These are phyloP conservation scores for Leptinotarsa juncta DNA, from an alignment of 2,888 invertebrate genomes.

Conservation along the genomic window DNA sequence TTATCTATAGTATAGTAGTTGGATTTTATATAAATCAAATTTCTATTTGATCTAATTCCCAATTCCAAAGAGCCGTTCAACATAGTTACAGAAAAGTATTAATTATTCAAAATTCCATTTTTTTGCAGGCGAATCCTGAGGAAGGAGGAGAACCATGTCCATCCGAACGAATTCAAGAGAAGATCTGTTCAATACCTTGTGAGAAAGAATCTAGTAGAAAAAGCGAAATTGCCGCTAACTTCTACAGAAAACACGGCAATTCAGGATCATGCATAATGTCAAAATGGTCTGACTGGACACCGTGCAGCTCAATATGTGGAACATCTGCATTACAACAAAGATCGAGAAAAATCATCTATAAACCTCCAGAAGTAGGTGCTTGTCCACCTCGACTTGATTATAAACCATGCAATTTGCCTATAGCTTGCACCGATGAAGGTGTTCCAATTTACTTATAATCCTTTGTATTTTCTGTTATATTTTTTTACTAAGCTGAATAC, in stretches of 20 bases:
- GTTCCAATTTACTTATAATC: slow-evolving; percentile 28
- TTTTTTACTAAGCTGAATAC: too few relatives aligned
- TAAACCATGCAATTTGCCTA: slow-evolving; percentile 58
- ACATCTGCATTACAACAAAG: slow-evolving; percentile 68
- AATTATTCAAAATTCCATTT: too few relatives aligned
- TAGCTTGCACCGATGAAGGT: slow-evolving; percentile 52
- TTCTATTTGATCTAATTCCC: too few relatives aligned
- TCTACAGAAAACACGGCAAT: neutral
- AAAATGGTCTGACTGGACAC: slow-evolving; percentile 70
- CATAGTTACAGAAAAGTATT: too few relatives aligned
- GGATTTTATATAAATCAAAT: too few relatives aligned
- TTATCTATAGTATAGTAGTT: too few relatives aligned
- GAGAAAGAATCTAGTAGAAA: slow-evolving; percentile 50
- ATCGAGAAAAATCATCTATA: slow-evolving; percentile 66
- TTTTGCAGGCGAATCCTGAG: slow-evolving; percentile 52
- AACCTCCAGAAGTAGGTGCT: slow-evolving; percentile 60
- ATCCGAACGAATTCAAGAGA: slow-evolving; percentile 64
- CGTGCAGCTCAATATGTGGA: slow-evolving; percentile 76
- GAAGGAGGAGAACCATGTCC: slow-evolving; percentile 70
- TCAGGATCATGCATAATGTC: slow-evolving; percentile 62
- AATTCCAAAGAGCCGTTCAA: too few relatives aligned
- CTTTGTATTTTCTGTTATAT: too few relatives aligned
- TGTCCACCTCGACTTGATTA: slow-evolving; percentile 62
- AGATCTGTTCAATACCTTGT: slow-evolving; percentile 55
- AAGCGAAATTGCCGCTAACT: neutral